Percentiles rank a stretch among this genome's conserved stretches.
Conservation (phyloP, 2,113 vertebrate species). For the Sylvilagus bachmani region DNA sequence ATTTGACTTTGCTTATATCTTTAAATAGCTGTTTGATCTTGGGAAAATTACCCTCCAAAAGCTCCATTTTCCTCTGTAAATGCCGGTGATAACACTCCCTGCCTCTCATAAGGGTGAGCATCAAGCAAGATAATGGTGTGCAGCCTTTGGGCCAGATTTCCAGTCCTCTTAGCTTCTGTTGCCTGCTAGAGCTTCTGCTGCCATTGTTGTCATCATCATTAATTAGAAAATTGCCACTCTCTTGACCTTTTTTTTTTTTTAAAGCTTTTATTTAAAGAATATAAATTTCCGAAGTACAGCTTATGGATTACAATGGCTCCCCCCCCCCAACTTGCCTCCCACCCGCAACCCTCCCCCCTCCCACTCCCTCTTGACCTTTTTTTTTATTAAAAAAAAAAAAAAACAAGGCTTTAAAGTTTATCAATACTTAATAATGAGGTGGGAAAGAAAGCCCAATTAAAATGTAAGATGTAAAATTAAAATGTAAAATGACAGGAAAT, state of each 20-base stretch:
- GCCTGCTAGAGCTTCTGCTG: neutral
- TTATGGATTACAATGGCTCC: too few relatives aligned
- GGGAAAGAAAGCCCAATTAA: conserved; percentile 80
- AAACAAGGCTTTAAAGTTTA: conserved; percentile 44
- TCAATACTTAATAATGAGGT: conserved; percentile 65
- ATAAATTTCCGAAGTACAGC: too few relatives aligned
- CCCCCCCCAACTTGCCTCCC: too few relatives aligned
- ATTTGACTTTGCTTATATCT: neutral
- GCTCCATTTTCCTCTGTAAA: neutral
- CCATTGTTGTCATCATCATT: neutral
- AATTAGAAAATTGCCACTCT: neutral
- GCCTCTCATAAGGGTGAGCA: neutral
- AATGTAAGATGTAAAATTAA: conserved; percentile 71
- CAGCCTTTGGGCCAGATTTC: neutral
- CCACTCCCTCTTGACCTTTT: neutral
- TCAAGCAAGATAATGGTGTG: neutral
- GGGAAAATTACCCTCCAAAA: neutral
- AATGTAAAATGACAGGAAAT: conserved; percentile 71
- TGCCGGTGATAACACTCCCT: neutral
- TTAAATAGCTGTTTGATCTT: neutral
- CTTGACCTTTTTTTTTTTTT: neutral
- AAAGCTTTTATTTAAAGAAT: too few relatives aligned
- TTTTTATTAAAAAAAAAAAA: neutral
- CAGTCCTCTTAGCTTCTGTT: neutral
- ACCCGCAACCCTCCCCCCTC: too few relatives aligned